Evolutionary conservation across 2,797 vertebrate species (phyloP).

Genomic region (Microtus obscurus): DNA sequence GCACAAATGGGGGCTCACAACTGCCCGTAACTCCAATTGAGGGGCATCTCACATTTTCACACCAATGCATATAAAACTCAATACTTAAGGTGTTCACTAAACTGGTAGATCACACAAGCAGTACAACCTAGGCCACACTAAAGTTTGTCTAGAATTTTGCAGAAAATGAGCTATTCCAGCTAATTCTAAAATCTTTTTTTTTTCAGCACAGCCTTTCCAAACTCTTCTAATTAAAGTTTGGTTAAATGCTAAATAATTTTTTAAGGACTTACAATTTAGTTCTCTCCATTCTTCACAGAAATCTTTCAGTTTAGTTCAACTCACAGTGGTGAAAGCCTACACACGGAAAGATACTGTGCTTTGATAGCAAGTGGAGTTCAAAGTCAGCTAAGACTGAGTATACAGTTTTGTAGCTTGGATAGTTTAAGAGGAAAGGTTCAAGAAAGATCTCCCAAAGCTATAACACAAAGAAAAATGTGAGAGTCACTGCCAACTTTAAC

Average conservation of each 20-base stretch:
- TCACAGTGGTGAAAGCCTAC: not conserved
- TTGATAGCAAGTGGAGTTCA: not conserved
- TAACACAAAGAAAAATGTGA: not conserved
- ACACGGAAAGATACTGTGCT: not conserved
- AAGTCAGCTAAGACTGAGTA: not conserved
- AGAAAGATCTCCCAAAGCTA: not conserved
- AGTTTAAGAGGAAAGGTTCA: not conserved
- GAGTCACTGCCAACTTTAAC: not conserved
- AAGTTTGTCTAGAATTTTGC: not conserved
- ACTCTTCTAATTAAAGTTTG: not conserved
- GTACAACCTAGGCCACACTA: not conserved
- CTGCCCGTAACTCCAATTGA: not conserved
- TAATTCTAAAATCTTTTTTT: constrained; percentile 1
- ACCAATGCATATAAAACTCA: not conserved
- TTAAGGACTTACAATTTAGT: not conserved
- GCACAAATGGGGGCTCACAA: not conserved
- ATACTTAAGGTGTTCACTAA: not conserved
- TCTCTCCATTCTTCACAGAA: not conserved
- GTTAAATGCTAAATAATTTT: constrained; percentile 26
- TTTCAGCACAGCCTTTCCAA: not conserved
- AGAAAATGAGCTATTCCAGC: not conserved
- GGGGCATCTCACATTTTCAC: not conserved
- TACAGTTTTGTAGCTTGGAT: not conserved
- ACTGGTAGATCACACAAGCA: not conserved
- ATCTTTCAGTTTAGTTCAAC: not conserved